Percentiles rank a stretch among this genome's conserved stretches.
These are phyloP conservation scores for Lithodes maja DNA, from an alignment of 2,888 invertebrate genomes.

Conservation along the genomic window DNA sequence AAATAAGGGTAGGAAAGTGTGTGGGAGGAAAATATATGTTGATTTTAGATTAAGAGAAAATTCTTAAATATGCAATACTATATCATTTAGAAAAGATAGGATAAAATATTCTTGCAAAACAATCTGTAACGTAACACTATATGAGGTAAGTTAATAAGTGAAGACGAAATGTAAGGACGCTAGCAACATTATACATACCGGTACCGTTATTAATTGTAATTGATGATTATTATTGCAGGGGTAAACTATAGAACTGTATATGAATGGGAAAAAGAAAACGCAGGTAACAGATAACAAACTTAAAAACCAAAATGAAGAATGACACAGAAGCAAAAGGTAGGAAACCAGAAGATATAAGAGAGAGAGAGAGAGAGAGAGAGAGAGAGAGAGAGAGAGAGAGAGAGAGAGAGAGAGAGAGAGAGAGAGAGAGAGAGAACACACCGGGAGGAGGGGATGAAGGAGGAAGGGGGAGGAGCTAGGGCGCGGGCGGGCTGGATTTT, in stretches of 20 bases:
- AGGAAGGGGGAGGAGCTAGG: slow-evolving; percentile 33
- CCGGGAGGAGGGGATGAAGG: slow-evolving; percentile 1
- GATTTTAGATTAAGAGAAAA: no score
- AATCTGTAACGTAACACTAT: no score
- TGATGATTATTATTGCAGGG: no score
- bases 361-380: neutral
- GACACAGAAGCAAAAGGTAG: slow-evolving; percentile 1
- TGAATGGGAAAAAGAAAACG: slow-evolving; percentile 7
- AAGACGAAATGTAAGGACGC: no score
- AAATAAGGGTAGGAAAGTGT: no score
- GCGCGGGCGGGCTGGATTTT: neutral
- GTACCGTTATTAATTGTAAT: no score
- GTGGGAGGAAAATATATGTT: no score
- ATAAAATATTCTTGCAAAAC: no score
- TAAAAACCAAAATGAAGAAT: slow-evolving; percentile 10
- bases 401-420: neutral
- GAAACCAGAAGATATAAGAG: neutral
- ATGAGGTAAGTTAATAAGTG: no score
- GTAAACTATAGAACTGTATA: neutral
- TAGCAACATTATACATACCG: no score
- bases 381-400: neutral
- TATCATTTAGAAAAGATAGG: no score
- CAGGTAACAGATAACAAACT: slow-evolving; percentile 22
- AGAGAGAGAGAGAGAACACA: neutral
- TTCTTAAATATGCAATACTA: no score